These are phyloP conservation scores for Orthonychiurus folsomi DNA, from an alignment of 2,888 invertebrate species.

Conservation along the genomic window DNA sequence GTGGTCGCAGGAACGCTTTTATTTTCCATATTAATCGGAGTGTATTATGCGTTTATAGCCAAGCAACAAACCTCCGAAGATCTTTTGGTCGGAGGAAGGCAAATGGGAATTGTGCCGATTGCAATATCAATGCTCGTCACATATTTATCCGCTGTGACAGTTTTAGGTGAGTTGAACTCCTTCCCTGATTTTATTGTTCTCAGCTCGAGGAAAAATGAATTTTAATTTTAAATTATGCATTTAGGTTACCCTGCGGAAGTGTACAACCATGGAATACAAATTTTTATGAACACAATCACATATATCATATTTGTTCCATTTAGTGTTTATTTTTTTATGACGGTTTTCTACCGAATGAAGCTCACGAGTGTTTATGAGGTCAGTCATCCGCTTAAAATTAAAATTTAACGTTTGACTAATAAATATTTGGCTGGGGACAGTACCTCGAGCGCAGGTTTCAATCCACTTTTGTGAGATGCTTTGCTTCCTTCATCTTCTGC, in stretches of 20 bases:
- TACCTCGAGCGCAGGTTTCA: conserved; percentile 37
- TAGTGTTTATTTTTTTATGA: conserved; percentile 35
- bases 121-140: conserved; percentile 32
- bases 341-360: conserved; percentile 36
- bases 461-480: conserved; percentile 28
- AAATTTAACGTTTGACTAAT: not conserved
- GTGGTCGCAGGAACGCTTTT: conserved; percentile 32
- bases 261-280: conserved; percentile 33
- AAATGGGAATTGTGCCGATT: conserved; percentile 35
- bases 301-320: conserved; percentile 26
- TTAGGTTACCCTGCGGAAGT: conserved; percentile 38
- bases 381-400: not conserved
- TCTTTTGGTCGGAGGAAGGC: conserved; percentile 35
- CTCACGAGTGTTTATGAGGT: conserved; percentile 39
- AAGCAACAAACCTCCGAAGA: conserved; percentile 37
- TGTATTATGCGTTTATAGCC: conserved; percentile 33
- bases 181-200: not conserved
- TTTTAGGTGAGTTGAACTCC: conserved; percentile 31
- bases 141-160: conserved; percentile 37
- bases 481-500: conserved; percentile 38
- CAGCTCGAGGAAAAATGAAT: too few species aligned
- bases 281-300: conserved; percentile 30
- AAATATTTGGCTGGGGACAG: conserved; percentile 22
- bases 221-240: not conserved
- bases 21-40: conserved; percentile 33